These are phyloP conservation scores for Carabus problematicus DNA, from an alignment of 2,888 invertebrate genomes.

Conservation along the genomic window DNA sequence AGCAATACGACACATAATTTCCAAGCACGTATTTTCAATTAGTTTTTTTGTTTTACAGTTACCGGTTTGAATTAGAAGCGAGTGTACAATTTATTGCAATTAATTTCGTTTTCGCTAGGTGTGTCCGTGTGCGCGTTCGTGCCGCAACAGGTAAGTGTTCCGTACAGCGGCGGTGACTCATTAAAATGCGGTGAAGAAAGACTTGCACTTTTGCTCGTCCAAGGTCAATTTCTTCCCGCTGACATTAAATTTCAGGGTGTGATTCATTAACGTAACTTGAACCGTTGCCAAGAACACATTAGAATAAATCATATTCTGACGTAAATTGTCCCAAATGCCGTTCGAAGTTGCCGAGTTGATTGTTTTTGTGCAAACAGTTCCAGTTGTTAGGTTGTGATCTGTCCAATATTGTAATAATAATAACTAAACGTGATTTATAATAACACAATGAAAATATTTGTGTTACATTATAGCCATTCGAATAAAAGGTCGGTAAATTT, in stretches of 20 bases:
- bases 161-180: slow-evolving; percentile 19
- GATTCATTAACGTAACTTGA: slow-evolving; percentile 35
- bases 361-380: slow-evolving; percentile 33
- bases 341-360: slow-evolving; percentile 2
- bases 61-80: too few relatives aligned
- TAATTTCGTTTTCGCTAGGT: neutral
- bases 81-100: too few relatives aligned
- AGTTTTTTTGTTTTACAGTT: too few relatives aligned
- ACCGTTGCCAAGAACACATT: slow-evolving; percentile 32
- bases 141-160: slow-evolving; percentile 27
- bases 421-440: too few relatives aligned
- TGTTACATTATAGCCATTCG: too few relatives aligned
- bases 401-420: too few relatives aligned
- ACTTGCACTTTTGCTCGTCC: slow-evolving; percentile 38
- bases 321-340: slow-evolving; percentile 36
- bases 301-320: slow-evolving; percentile 36
- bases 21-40: too few relatives aligned
- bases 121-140: neutral
- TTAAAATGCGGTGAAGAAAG: slow-evolving; percentile 39
- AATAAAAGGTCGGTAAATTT: too few relatives aligned
- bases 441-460: too few relatives aligned
- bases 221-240: slow-evolving; percentile 35
- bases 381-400: too few relatives aligned
- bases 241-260: slow-evolving; percentile 27
- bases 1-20: too few relatives aligned